Conservation (phyloP, 2,888 invertebrate species). For the Parelbella ahira region DNA sequence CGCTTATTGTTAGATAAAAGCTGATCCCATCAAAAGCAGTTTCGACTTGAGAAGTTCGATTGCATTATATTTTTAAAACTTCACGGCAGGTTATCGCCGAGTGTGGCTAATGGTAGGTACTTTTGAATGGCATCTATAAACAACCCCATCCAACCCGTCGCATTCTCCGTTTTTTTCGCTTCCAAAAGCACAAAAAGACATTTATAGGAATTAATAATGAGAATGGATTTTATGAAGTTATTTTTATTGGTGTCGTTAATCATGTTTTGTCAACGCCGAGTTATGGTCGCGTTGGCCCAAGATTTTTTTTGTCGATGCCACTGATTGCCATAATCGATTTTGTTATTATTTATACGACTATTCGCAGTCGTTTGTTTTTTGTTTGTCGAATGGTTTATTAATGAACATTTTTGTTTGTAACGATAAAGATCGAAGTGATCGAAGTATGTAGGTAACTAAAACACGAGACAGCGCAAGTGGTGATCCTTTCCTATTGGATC, state of each 20-base stretch:
- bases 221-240: slow-evolving; percentile 51
- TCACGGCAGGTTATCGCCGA: slow-evolving; percentile 19
- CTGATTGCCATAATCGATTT: slow-evolving; percentile 18
- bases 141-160: slow-evolving; percentile 26
- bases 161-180: slow-evolving; percentile 42
- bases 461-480: too few species aligned
- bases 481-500: too few species aligned
- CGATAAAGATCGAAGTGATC: too few species aligned
- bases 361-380: slow-evolving; percentile 6
- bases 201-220: slow-evolving; percentile 56
- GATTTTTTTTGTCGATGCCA: slow-evolving; percentile 14
- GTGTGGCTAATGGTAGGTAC: slow-evolving; percentile 45
- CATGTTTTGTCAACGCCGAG: slow-evolving; percentile 60
- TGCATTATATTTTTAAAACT: too few species aligned
- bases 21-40: too few species aligned
- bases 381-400: neutral
- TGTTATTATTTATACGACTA: slow-evolving; percentile 17
- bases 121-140: slow-evolving; percentile 38
- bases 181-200: slow-evolving; percentile 29
- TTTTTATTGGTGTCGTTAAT: slow-evolving; percentile 55
- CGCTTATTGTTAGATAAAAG: too few species aligned
- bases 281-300: slow-evolving; percentile 25
- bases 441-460: too few species aligned
- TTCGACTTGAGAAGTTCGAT: too few species aligned
- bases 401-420: too few species aligned